Conservation (phyloP, 2,113 vertebrate species). For the Gallinago jamesoni region DNA sequence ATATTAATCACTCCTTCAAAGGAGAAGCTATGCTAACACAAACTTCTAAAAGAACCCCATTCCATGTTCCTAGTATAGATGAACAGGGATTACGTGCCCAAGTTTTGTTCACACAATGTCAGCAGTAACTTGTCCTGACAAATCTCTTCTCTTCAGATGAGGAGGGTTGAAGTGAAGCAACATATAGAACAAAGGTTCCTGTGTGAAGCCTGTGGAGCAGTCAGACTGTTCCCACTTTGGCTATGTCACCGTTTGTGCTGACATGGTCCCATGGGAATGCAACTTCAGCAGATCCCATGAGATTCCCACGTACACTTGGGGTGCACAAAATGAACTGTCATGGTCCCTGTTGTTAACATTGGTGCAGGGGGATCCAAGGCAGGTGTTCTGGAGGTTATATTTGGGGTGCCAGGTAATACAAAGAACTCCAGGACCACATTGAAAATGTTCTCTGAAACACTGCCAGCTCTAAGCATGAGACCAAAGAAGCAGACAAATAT, state of each 20-base stretch:
- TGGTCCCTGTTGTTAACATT: not conserved
- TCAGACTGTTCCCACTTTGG: fast-evolving
- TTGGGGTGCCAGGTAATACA: not conserved
- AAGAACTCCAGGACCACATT: not conserved
- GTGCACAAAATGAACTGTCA: not conserved
- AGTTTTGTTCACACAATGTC: not conserved
- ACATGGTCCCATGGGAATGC: fast-evolving
- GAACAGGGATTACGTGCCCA: not conserved
- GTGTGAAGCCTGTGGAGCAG: not conserved
- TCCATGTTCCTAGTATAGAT: not conserved
- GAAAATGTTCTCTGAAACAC: not conserved
- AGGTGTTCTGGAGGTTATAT: not conserved
- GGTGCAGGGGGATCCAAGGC: not conserved
- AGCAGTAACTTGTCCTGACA: not conserved
- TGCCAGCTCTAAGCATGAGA: not conserved
- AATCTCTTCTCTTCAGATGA: not conserved
- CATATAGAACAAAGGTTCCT: not conserved
- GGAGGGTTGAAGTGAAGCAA: not conserved
- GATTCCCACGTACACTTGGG: not conserved
- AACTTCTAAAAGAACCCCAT: not conserved
- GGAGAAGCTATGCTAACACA: not conserved
- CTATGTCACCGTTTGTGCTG: not conserved
- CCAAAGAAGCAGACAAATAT: not conserved
- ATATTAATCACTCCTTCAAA: not conserved
- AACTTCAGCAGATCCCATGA: not conserved